These are phyloP conservation scores for Drosophila koepferae DNA, from an alignment of 2,888 invertebrate genomes.

Conservation along the genomic window DNA sequence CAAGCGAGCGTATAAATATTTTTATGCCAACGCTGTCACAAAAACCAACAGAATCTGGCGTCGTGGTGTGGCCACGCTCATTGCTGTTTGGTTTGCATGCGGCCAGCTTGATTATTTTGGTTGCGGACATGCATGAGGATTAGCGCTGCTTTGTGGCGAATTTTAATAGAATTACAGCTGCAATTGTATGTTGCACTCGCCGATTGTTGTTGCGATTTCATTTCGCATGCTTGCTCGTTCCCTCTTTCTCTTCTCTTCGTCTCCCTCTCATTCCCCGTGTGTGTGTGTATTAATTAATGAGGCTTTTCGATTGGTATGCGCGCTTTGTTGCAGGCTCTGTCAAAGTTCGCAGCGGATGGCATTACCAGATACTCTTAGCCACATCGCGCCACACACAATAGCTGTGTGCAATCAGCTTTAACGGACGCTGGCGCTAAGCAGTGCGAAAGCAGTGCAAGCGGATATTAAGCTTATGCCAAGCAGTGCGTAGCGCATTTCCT, in stretches of 20 bases:
- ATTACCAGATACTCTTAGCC: constrained; percentile 22
- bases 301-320: constrained; percentile 37
- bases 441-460: neutral
- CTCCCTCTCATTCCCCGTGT: neutral
- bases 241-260: neutral
- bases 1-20: constrained; percentile 76
- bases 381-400: neutral
- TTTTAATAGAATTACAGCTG: constrained; percentile 70
- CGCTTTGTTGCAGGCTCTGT: constrained; percentile 17
- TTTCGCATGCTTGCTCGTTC: too few species aligned
- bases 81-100: constrained; percentile 41
- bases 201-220: constrained; percentile 27
- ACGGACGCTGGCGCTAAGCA: neutral
- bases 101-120: constrained; percentile 56
- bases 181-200: constrained; percentile 25
- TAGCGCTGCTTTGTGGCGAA: constrained; percentile 68
- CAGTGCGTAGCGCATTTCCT: neutral
- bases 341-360: constrained; percentile 35
- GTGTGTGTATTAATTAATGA: constrained; percentile 62
- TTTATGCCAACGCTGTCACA: constrained; percentile 69
- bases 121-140: constrained; percentile 61
- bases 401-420: neutral
- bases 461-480: neutral
- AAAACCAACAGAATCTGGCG: constrained; percentile 36
- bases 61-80: neutral